A percentile compares a stretch with the other conserved stretches of the same genome.
phyloP scores from a whole-genome alignment of 2,888 invertebrate genomes.

The Chrysomela aeneicollis region DNA sequence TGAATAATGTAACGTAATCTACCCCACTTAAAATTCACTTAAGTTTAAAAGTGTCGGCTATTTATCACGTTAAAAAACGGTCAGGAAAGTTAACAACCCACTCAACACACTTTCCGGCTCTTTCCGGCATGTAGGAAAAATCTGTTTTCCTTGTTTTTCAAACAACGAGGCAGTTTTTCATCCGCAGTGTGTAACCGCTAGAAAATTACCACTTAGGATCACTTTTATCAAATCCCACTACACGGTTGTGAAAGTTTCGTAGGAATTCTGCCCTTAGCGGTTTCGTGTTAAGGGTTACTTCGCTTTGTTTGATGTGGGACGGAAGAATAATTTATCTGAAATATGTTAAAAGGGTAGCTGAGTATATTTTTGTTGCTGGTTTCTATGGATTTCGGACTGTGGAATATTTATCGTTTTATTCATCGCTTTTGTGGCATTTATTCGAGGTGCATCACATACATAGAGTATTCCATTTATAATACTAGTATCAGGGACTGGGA shows the following conservation, averaged over 20 bases:
- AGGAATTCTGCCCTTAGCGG: constrained; percentile 39
- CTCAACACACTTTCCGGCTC: constrained; percentile 37
- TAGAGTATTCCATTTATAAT: too few relatives aligned
- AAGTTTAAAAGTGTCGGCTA: constrained; percentile 57
- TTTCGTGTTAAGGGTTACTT: constrained; percentile 38
- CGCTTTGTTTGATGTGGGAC: constrained; percentile 32
- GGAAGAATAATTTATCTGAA: constrained; percentile 51
- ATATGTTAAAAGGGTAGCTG: constrained; percentile 51
- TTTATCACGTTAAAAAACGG: constrained; percentile 54
- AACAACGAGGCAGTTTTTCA: constrained; percentile 53
- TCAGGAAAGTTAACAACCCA: constrained; percentile 42
- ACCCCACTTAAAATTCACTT: constrained; percentile 60
- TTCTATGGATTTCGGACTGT: constrained; percentile 25
- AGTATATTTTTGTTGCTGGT: constrained; percentile 36
- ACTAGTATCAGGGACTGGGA: too few relatives aligned
- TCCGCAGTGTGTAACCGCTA: constrained; percentile 54
- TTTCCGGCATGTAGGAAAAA: constrained; percentile 30
- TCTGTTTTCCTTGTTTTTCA: constrained; percentile 41
- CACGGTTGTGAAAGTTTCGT: constrained; percentile 35
- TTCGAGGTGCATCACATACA: too few relatives aligned
- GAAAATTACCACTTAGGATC: constrained; percentile 57
- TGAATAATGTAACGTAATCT: constrained; percentile 56
- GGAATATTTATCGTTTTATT: constrained; percentile 31
- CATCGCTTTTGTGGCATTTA: constrained; percentile 12
- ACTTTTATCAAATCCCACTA: constrained; percentile 55